Percentiles rank a stretch among this genome's conserved stretches.
phyloP scores from a whole-genome alignment of 2,113 vertebrate species.

The Proterorhinus semilunaris region DNA sequence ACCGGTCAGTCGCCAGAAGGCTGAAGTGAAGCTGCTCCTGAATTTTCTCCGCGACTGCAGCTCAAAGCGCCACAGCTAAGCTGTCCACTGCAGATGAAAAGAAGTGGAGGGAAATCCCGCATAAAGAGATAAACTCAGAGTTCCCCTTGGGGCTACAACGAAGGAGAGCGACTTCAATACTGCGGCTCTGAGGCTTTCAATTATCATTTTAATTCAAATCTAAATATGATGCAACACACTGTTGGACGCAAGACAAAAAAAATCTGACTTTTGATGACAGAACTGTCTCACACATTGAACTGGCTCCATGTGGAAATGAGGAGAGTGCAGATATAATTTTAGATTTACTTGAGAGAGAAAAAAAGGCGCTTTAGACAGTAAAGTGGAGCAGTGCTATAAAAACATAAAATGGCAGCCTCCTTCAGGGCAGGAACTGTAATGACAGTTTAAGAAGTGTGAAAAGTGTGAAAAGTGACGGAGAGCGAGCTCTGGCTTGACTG shows the following conservation, averaged over 20 bases:
- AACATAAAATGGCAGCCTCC: constrained; percentile 50
- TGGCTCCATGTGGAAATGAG: constrained; percentile 15
- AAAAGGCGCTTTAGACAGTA: constrained; percentile 24
- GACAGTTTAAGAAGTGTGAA: constrained; percentile 25
- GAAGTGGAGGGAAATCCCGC: constrained; percentile 40
- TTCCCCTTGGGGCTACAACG: constrained; percentile 20
- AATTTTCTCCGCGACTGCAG: constrained; percentile 25
- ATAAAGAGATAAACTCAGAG: constrained; percentile 33
- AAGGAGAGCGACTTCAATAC: constrained; percentile 14
- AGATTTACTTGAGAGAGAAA: constrained; percentile 31
- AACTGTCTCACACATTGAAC: constrained; percentile 24
- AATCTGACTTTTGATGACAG: constrained; percentile 8
- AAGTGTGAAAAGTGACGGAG: constrained; percentile 27
- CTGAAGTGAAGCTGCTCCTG: constrained; percentile 27
- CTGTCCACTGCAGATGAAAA: constrained; percentile 45
- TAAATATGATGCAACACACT: constrained; percentile 35
- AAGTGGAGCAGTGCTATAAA: constrained; percentile 42
- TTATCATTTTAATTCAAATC: constrained; percentile 2
- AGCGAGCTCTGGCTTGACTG: constrained; percentile 25
- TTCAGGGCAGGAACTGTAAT: constrained; percentile 26
- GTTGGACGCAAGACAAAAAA: constrained; percentile 12
- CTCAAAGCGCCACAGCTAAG: constrained; percentile 29
- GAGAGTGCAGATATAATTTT: constrained; percentile 30
- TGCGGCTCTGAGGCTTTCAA: neutral
- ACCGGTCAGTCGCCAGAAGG: constrained; percentile 6